These are phyloP conservation scores for Drosophila persimilis DNA, from an alignment of 1,140 invertebrate species.

Conservation along the genomic window DNA sequence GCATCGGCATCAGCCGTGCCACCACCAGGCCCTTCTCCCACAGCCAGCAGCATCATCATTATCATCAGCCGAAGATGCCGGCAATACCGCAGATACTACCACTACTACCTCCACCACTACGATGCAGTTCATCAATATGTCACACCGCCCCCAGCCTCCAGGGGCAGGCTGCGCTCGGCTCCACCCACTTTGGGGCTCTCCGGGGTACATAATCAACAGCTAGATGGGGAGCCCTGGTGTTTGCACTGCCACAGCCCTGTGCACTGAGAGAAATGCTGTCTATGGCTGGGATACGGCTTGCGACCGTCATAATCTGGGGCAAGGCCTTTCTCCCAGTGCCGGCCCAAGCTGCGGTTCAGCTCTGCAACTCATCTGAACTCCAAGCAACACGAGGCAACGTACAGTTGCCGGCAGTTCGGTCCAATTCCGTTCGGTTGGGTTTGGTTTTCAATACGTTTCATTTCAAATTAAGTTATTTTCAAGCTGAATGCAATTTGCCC, in stretches of 20 bases:
- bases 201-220: conserved; percentile 51
- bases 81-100: conserved; percentile 55
- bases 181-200: conserved; percentile 8
- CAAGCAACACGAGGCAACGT: background rate
- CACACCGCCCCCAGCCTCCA: conserved; percentile 27
- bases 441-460: conserved; percentile 64
- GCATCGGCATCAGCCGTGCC: conserved; percentile 21
- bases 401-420: conserved; percentile 18
- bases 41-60: conserved; percentile 8
- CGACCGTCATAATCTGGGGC: too few species aligned
- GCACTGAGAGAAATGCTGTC: conserved; percentile 28
- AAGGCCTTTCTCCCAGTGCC: conserved; percentile 9
- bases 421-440: conserved; percentile 39
- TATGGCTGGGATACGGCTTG: too few species aligned
- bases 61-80: conserved; percentile 60
- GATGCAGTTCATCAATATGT: conserved; percentile 65
- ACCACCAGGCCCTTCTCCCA: conserved; percentile 11
- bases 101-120: conserved; percentile 27
- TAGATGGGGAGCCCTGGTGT: conserved; percentile 31
- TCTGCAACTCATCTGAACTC: conserved; percentile 37
- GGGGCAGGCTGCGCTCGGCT: background rate
- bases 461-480: conserved; percentile 67
- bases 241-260: conserved; percentile 30
- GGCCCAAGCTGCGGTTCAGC: conserved; percentile 10
- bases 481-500: conserved; percentile 67